phyloP scores from a whole-genome alignment of 1,140 invertebrate species.

The Cherax destructor region DNA sequence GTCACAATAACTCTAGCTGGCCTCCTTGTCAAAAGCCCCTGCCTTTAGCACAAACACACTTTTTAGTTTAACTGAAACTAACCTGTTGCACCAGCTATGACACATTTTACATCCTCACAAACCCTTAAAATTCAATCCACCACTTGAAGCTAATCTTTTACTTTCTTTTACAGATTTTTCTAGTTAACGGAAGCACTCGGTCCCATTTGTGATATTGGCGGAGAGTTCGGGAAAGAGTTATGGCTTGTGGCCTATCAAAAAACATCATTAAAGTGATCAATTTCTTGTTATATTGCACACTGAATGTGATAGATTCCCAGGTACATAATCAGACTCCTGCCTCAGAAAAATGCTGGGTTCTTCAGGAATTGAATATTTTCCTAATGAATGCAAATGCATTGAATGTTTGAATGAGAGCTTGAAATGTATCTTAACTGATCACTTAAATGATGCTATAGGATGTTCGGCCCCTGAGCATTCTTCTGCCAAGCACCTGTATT shows the following conservation, averaged over 20 bases:
- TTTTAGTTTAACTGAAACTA: too few relatives aligned
- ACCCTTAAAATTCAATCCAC: too few relatives aligned
- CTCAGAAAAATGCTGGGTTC: too few relatives aligned
- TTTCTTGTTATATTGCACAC: background rate
- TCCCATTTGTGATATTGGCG: conserved; percentile 65
- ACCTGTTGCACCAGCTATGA: too few relatives aligned
- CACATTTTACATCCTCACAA: too few relatives aligned
- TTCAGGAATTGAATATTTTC: too few relatives aligned
- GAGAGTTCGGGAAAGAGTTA: conserved; percentile 26
- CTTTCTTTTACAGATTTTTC: conserved; percentile 38
- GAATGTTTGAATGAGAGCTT: background rate
- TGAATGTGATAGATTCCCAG: background rate
- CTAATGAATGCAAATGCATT: too few relatives aligned
- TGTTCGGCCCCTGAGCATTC: background rate
- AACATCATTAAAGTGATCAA: conserved; percentile 31
- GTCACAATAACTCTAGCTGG: too few relatives aligned
- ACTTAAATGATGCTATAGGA: conserved; percentile 19
- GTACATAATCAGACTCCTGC: background rate
- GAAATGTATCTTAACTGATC: background rate
- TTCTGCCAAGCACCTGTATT: conserved; percentile 7
- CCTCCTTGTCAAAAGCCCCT: too few relatives aligned
- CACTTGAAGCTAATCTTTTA: background rate
- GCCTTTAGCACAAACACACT: too few relatives aligned
- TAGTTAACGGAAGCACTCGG: conserved; percentile 55
- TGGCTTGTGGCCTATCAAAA: conserved; percentile 26